Percentiles rank a stretch among this genome's conserved stretches.
Evolutionary conservation across 1,140 invertebrate species (phyloP).

Genomic region (Drosophila mojavensis): DNA sequence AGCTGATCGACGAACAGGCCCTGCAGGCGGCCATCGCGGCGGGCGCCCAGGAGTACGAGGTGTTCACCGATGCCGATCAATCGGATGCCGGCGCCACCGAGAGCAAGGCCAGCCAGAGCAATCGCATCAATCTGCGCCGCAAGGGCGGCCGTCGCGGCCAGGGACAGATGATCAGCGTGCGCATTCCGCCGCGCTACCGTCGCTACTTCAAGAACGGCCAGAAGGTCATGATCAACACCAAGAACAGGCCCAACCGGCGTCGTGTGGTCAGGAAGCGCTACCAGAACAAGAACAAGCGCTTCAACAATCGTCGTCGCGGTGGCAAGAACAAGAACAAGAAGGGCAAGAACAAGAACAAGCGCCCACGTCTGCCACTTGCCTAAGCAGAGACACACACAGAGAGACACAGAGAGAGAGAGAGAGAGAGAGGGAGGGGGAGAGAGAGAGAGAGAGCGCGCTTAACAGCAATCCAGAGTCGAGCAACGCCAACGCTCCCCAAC

Average conservation of each 20-base stretch:
- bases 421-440: neutral
- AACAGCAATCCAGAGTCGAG: neutral
- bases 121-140: slow-evolving; percentile 69
- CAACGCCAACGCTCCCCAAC: neutral
- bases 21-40: slow-evolving; percentile 72
- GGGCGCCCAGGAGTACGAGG: slow-evolving; percentile 77
- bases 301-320: slow-evolving; percentile 47
- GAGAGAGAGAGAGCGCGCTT: no score
- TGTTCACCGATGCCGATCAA: slow-evolving; percentile 50
- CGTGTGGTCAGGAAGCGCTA: slow-evolving; percentile 62
- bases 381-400: slow-evolving; percentile 11
- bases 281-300: slow-evolving; percentile 49
- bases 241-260: slow-evolving; percentile 57
- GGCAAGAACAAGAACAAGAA: slow-evolving; percentile 61
- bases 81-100: slow-evolving; percentile 53
- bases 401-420: neutral
- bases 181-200: slow-evolving; percentile 72
- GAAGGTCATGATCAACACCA: slow-evolving; percentile 76
- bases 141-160: slow-evolving; percentile 69
- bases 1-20: slow-evolving; percentile 66
- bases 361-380: slow-evolving; percentile 54
- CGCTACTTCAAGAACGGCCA: slow-evolving; percentile 81
- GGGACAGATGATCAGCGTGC: slow-evolving; percentile 68
- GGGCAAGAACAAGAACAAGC: slow-evolving; percentile 58
- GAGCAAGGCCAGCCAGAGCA: slow-evolving; percentile 62